Evolutionary conservation across 30 jellyfish, hydroid and myxozoan species (phyloP).

Genomic region (Pseudorhiza aurosa): DNA sequence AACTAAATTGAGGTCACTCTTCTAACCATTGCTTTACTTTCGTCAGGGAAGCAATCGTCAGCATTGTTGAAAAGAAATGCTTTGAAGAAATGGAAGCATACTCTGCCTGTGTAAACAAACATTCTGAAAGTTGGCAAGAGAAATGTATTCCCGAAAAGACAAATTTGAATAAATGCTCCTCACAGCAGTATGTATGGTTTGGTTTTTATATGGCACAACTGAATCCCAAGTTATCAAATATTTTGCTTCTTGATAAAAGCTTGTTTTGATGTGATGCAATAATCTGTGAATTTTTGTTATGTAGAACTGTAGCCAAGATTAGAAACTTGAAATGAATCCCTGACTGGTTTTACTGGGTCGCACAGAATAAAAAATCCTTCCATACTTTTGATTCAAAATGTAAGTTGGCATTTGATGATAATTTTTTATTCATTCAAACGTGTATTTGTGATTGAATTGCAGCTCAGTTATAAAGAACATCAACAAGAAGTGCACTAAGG

Average conservation of each 20-base stretch:
- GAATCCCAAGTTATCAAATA: no score
- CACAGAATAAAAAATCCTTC: background rate
- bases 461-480: conserved; percentile 62
- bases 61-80: conserved; percentile 78
- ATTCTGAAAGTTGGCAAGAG: conserved; percentile 86
- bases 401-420: no score
- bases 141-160: conserved; percentile 70
- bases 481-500: conserved; percentile 46
- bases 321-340: no score
- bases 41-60: conserved; percentile 75
- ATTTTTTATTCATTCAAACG: background rate
- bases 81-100: conserved; percentile 75
- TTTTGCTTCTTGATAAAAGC: no score
- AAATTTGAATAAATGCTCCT: conserved; percentile 77
- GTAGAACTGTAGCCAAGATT: no score
- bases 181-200: conserved; percentile 72
- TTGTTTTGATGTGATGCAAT: no score
- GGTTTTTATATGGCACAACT: background rate
- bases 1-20: no score
- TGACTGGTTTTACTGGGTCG: background rate
- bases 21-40: background rate
- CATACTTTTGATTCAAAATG: no score
- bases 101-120: conserved; percentile 68
- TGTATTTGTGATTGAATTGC: conserved; percentile 7
- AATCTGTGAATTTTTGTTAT: no score